phyloP scores from a whole-genome alignment of 2,888 invertebrate genomes.

The Parasteatoda lunata region DNA sequence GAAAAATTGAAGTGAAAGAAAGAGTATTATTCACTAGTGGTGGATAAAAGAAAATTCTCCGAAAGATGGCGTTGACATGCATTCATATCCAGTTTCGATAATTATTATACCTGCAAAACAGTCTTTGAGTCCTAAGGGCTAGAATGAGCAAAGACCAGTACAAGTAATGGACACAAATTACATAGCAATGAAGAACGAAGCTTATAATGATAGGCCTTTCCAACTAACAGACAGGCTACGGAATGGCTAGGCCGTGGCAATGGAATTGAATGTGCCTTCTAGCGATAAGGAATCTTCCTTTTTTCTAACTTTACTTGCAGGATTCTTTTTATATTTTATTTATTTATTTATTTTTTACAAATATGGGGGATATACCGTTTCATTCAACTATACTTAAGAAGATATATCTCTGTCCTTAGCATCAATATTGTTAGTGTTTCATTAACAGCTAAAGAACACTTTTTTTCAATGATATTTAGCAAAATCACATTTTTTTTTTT shows the following conservation, averaged over 20 bases:
- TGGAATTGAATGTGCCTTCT: constrained; percentile 40
- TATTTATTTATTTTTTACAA: neutral
- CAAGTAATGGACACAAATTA: constrained; percentile 67
- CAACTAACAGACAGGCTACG: constrained; percentile 54
- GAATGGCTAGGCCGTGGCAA: constrained; percentile 51
- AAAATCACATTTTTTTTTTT: too few relatives aligned
- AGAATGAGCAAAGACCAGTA: constrained; percentile 48
- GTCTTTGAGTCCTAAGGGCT: constrained; percentile 46
- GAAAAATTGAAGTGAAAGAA: neutral
- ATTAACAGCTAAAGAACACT: neutral
- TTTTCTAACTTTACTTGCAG: constrained; percentile 38
- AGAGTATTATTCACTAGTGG: neutral
- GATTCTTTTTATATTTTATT: constrained; percentile 1
- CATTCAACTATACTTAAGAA: constrained; percentile 5
- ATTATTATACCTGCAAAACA: constrained; percentile 65
- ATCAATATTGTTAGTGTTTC: constrained; percentile 1
- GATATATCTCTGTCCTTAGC: neutral
- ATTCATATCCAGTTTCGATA: constrained; percentile 67
- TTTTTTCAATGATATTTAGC: neutral
- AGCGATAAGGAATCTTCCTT: constrained; percentile 56
- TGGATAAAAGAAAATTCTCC: constrained; percentile 33
- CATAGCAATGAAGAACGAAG: constrained; percentile 56
- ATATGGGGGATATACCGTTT: constrained; percentile 7
- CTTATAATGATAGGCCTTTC: constrained; percentile 62
- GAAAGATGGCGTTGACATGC: constrained; percentile 65